Percentiles rank a stretch among this genome's conserved stretches.
Conservation (phyloP, 2,113 vertebrate genomes). For the Marmota monax region DNA sequence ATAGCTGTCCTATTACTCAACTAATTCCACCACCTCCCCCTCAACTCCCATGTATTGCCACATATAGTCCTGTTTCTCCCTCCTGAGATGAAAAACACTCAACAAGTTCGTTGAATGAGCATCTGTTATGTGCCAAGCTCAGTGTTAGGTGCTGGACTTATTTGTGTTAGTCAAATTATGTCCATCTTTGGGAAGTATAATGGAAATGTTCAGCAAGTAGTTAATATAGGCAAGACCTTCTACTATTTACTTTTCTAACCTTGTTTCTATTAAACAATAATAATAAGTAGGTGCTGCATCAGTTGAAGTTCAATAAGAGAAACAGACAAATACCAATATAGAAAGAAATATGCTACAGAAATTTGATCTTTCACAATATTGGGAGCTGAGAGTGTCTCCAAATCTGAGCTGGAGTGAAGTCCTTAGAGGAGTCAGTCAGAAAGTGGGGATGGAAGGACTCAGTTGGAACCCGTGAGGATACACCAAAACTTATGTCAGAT, state of each 20-base stretch:
- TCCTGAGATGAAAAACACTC: conserved; percentile 65
- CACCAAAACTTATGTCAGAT: not conserved
- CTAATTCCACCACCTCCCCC: conserved; percentile 60
- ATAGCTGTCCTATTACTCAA: conserved; percentile 72
- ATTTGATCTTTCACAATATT: not conserved
- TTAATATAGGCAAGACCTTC: not conserved
- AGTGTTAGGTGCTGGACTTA: not conserved
- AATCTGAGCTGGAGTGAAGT: not conserved
- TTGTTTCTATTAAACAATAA: not conserved
- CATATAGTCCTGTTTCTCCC: conserved; percentile 64
- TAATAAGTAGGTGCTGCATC: not conserved
- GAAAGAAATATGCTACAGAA: not conserved
- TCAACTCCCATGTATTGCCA: conserved; percentile 65
- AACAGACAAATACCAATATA: not conserved
- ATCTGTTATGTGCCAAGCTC: conserved; percentile 39
- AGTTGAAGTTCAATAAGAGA: not conserved
- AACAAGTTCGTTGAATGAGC: conserved; percentile 52
- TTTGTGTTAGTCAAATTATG: not conserved
- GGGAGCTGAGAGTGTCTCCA: not conserved
- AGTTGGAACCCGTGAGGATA: not conserved
- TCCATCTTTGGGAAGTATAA: not conserved
- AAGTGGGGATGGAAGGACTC: not conserved
- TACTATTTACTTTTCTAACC: not conserved
- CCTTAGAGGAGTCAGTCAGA: not conserved
- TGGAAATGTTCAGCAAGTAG: not conserved